phyloP scores from a whole-genome alignment of 2,113 vertebrate species.

The Cyphomyrus discorhynchus region DNA sequence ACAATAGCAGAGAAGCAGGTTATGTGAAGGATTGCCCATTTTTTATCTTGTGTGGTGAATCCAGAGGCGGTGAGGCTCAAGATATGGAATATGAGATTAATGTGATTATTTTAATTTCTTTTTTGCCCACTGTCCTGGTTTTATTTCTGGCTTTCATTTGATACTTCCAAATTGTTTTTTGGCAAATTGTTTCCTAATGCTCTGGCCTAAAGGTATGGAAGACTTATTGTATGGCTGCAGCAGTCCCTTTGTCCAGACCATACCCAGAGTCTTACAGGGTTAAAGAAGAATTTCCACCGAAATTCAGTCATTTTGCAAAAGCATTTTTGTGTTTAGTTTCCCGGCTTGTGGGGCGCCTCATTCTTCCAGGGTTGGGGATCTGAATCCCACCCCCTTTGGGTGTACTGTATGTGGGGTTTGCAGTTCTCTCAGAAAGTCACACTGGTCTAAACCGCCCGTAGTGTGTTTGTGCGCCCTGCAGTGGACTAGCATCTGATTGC shows the following conservation, averaged over 20 bases:
- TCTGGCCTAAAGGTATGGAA: neutral
- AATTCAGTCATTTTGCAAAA: neutral
- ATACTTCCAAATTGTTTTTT: neutral
- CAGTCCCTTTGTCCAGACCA: neutral
- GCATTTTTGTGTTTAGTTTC: neutral
- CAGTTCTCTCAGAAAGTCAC: neutral
- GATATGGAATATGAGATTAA: neutral
- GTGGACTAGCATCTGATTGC: neutral
- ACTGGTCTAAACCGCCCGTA: neutral
- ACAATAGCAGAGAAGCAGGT: neutral
- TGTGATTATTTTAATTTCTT: conserved; percentile 1
- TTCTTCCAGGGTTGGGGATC: neutral
- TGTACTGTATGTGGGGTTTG: neutral
- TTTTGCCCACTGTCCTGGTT: neutral
- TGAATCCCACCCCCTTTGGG: neutral
- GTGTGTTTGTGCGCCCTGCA: neutral
- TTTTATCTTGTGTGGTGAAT: neutral
- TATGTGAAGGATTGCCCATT: neutral
- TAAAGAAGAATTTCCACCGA: neutral
- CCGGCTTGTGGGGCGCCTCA: neutral
- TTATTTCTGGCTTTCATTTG: neutral
- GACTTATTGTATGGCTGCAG: neutral
- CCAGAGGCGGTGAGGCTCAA: neutral
- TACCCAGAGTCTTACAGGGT: neutral
- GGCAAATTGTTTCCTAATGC: neutral